A percentile compares a stretch with the other conserved stretches of the same genome.
These are phyloP conservation scores for Bombylius major DNA, from an alignment of 2,888 invertebrate genomes.

Conservation along the genomic window DNA sequence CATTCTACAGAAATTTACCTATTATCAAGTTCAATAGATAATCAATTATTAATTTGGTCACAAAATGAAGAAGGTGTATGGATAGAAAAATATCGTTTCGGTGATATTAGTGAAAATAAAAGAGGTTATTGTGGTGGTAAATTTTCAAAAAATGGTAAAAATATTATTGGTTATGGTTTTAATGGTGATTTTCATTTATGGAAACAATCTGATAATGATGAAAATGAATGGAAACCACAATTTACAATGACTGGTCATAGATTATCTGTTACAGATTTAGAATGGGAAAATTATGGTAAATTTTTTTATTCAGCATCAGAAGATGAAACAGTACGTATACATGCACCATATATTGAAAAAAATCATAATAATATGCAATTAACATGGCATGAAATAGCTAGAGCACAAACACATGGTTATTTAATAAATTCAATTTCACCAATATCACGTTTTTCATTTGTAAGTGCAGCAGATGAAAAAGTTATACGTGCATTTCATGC, in stretches of 20 bases:
- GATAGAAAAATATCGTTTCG: constrained; percentile 72
- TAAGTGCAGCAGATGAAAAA: constrained; percentile 94
- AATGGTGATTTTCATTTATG: constrained; percentile 88
- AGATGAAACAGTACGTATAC: constrained; percentile 86
- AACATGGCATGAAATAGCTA: constrained; percentile 84
- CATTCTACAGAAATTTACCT: constrained; percentile 34
- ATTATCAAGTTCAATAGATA: constrained; percentile 83
- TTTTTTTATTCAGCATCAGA: constrained; percentile 64
- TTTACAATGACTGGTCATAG: constrained; percentile 74
- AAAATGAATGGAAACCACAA: constrained; percentile 48
- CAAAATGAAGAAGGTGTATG: constrained; percentile 55
- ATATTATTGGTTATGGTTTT: constrained; percentile 77
- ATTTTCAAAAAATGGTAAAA: constrained; percentile 55
- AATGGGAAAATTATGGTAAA: constrained; percentile 71
- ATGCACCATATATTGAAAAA: constrained; percentile 60
- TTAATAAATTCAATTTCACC: constrained; percentile 71
- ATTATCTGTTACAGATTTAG: constrained; percentile 65
- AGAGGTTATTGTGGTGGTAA: constrained; percentile 87
- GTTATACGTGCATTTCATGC: constrained; percentile 77
- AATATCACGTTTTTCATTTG: constrained; percentile 59
- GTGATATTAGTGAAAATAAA: constrained; percentile 86
- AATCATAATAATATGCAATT: constrained; percentile 23
- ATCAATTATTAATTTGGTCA: constrained; percentile 83
- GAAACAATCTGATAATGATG: constrained; percentile 42
- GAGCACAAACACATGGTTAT: constrained; percentile 96